phyloP scores from a whole-genome alignment of 2,888 invertebrate species.

The Chrysolina oricalcia region DNA sequence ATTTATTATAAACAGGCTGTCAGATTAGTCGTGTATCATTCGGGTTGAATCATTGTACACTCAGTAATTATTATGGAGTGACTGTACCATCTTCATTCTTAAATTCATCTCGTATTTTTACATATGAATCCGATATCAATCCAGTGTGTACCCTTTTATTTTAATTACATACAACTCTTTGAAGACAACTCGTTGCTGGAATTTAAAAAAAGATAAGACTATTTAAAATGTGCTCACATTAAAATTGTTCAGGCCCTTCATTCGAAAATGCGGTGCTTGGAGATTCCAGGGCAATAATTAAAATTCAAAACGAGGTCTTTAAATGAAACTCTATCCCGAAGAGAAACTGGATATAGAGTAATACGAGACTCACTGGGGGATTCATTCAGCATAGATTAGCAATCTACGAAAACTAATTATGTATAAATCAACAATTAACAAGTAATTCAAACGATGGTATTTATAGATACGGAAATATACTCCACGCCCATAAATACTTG shows the following conservation, averaged over 20 bases:
- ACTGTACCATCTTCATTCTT: too few species aligned
- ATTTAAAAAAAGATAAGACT: neutral
- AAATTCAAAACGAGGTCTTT: neutral
- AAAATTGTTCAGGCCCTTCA: neutral
- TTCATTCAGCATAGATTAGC: too few species aligned
- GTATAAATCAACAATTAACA: too few species aligned
- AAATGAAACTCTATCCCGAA: neutral
- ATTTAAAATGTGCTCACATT: neutral
- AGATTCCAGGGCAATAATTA: slow-evolving; percentile 1
- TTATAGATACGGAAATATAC: too few species aligned
- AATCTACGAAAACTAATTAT: too few species aligned
- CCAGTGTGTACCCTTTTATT: neutral
- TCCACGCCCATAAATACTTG: too few species aligned
- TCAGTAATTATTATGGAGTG: too few species aligned
- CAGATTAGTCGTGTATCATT: too few species aligned
- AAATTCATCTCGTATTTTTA: too few species aligned
- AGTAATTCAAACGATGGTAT: too few species aligned
- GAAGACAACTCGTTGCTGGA: neutral
- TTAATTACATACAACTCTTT: neutral
- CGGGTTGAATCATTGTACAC: too few species aligned
- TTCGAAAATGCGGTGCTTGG: neutral
- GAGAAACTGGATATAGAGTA: neutral
- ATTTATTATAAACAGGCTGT: too few species aligned
- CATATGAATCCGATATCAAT: neutral
- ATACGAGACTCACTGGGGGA: neutral